phyloP scores from a whole-genome alignment of 1,140 invertebrate genomes.

The Schlechtendalia chinensis region DNA sequence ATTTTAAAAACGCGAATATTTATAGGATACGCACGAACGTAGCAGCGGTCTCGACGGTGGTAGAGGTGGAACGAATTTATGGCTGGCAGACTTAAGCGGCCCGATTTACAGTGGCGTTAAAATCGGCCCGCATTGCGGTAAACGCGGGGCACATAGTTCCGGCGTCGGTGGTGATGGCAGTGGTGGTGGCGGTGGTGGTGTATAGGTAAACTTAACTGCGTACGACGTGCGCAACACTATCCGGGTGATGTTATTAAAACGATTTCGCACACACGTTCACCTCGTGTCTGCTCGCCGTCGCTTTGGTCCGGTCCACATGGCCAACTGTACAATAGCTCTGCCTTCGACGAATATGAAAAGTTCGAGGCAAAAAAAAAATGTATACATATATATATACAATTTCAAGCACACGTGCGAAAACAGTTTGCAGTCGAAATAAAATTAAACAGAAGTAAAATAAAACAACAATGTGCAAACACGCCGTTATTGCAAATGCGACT shows the following conservation, averaged over 20 bases:
- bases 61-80: slow-evolving; percentile 16
- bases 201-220: slow-evolving; percentile 31
- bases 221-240: not conserved
- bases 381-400: no score
- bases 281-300: not conserved
- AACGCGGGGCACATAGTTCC: not conserved
- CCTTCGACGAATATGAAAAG: no score
- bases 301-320: not conserved
- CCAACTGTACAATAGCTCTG: no score
- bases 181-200: not conserved
- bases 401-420: no score
- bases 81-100: slow-evolving; percentile 29
- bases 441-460: no score
- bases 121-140: slow-evolving; percentile 47
- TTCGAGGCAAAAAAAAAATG: no score
- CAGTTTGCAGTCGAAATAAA: no score
- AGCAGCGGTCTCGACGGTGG: not conserved
- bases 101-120: slow-evolving; percentile 45
- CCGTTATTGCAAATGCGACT: no score
- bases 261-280: not conserved
- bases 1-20: not conserved
- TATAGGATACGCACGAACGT: not conserved
- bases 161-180: not conserved
- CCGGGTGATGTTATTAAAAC: slow-evolving; percentile 12
- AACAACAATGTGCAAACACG: no score